Percentiles rank a stretch among this genome's conserved stretches.
phyloP scores from a whole-genome alignment of 2,113 vertebrate species.

The Lanius collurio region DNA sequence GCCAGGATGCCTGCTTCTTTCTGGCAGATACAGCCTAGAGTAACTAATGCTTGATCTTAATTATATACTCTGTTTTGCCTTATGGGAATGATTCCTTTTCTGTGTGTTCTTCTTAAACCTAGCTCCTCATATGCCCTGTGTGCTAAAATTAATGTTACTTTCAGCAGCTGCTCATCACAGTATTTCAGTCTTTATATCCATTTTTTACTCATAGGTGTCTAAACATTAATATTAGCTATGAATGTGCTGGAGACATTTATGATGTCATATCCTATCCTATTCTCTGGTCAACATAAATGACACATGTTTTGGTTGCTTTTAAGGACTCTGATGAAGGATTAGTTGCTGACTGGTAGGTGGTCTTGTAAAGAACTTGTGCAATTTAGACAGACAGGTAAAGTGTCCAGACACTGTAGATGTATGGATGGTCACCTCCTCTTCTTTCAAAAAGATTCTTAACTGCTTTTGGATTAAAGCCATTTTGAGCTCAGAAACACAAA shows the following conservation, averaged over 20 bases:
- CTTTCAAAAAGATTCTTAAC: background rate
- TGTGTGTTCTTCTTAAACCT: background rate
- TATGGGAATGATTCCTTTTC: conserved; percentile 1
- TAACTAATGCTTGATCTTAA: conserved; percentile 37
- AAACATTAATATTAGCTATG: background rate
- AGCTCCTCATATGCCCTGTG: background rate
- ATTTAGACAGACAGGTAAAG: background rate
- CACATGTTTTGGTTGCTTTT: background rate
- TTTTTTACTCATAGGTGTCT: background rate
- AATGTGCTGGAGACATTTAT: background rate
- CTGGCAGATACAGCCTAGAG: conserved; percentile 23
- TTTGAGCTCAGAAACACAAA: conserved; percentile 17
- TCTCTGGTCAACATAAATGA: background rate
- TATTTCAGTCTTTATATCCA: background rate
- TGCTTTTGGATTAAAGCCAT: background rate
- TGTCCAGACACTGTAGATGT: background rate
- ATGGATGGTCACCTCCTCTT: background rate
- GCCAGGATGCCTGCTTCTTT: background rate
- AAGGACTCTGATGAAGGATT: background rate
- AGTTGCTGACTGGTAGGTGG: background rate
- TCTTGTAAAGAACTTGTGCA: background rate
- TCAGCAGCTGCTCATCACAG: background rate
- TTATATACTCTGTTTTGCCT: conserved; percentile 18
- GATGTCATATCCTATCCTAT: background rate
- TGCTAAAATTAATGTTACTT: background rate